A percentile compares a stretch with the other conserved stretches of the same genome.
Conservation (phyloP, 2,113 vertebrate genomes). For the Calcarius ornatus region DNA sequence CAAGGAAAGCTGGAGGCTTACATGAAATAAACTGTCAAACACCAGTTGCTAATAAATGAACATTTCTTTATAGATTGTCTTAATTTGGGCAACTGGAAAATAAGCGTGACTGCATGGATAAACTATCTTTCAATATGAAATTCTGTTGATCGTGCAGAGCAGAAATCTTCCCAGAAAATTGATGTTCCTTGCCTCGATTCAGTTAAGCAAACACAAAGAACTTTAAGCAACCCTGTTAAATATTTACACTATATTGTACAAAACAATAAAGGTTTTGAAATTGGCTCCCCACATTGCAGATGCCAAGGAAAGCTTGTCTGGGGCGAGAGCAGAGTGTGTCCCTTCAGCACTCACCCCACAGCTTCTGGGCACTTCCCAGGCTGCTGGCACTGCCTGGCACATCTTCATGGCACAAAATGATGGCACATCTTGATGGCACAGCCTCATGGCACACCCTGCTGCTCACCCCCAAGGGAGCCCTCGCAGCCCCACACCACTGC, state of each 20-base stretch:
- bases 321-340: neutral
- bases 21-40: constrained; percentile 82
- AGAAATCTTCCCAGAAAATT: constrained; percentile 29
- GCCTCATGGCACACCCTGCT: neutral
- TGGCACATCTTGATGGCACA: neutral
- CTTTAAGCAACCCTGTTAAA: constrained; percentile 6
- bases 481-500: accelerated
- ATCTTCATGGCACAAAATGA: neutral
- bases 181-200: neutral
- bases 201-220: constrained; percentile 13
- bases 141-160: neutral
- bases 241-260: neutral
- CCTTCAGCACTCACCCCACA: accelerated
- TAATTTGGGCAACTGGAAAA: constrained; percentile 75
- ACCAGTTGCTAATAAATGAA: constrained; percentile 84
- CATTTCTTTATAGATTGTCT: constrained; percentile 80
- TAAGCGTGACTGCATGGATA: constrained; percentile 31
- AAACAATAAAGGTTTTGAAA: neutral
- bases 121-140: constrained; percentile 26
- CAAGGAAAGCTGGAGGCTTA: constrained; percentile 80
- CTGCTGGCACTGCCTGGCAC: neutral
- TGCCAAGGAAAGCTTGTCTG: neutral
- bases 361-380: neutral
- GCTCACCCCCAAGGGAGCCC: neutral
- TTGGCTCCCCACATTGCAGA: accelerated